Evolutionary conservation across 92 coral and sea anemone species (phyloP).

Genomic region (Epizoanthus rinbou): DNA sequence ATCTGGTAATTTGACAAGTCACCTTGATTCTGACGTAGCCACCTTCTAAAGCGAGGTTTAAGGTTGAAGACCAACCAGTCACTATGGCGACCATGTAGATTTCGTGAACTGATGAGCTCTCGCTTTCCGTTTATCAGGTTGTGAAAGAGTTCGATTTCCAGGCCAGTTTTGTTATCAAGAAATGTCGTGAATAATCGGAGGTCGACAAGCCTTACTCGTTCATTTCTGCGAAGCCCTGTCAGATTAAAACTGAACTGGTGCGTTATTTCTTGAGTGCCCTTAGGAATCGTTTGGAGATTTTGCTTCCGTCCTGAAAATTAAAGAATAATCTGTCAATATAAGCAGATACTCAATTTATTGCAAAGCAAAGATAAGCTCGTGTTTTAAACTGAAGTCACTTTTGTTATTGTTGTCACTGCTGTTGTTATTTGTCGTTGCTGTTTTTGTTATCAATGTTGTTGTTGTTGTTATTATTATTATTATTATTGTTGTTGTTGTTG

Average conservation of each 20-base stretch:
- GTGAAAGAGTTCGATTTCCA: slow-evolving; percentile 38
- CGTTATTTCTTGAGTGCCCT: slow-evolving; percentile 4
- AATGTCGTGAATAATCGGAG: slow-evolving; percentile 18
- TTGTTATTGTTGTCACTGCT: too few relatives aligned
- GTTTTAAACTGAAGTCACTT: too few relatives aligned
- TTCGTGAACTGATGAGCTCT: slow-evolving; percentile 21
- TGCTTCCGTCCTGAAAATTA: slow-evolving; percentile 6
- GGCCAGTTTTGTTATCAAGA: slow-evolving; percentile 8
- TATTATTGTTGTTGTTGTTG: too few relatives aligned
- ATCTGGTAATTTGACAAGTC: slow-evolving; percentile 19
- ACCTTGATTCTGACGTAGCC: slow-evolving; percentile 26
- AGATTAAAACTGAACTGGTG: slow-evolving; percentile 29
- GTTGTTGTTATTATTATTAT: too few relatives aligned
- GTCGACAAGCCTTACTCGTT: slow-evolving; percentile 34
- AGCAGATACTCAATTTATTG: too few relatives aligned
- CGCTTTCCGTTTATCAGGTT: slow-evolving; percentile 4
- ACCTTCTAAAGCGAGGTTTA: slow-evolving; percentile 29
- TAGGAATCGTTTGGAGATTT: background rate
- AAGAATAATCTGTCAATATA: background rate
- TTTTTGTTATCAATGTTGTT: too few relatives aligned
- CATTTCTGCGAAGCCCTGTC: slow-evolving; percentile 26
- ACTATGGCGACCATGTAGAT: slow-evolving; percentile 24
- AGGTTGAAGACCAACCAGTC: slow-evolving; percentile 33
- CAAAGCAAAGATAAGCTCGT: too few relatives aligned
- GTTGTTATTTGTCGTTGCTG: too few relatives aligned